Evolutionary conservation across 2,113 vertebrate species (phyloP).

Genomic region (Petroica traversi): DNA sequence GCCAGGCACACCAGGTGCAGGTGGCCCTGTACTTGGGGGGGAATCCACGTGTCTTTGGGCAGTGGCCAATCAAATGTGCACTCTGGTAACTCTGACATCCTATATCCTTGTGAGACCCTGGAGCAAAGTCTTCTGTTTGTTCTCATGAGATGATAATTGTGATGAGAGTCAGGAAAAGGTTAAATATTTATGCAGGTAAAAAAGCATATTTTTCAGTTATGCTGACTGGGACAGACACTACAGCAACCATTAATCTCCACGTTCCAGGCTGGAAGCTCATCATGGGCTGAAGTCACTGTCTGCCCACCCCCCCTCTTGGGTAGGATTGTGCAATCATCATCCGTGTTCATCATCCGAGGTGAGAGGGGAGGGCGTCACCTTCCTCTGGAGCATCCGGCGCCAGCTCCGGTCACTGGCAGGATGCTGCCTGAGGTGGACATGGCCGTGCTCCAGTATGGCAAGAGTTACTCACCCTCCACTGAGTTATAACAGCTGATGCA

Average conservation of each 20-base stretch:
- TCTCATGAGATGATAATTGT: neutral
- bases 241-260: neutral
- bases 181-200: neutral
- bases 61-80: neutral
- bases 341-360: neutral
- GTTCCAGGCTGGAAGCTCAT: neutral
- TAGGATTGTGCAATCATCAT: neutral
- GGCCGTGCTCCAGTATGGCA: neutral
- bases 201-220: neutral
- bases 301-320: neutral
- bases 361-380: slow-evolving; percentile 49
- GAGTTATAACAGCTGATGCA: neutral
- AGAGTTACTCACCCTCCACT: neutral
- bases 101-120: neutral
- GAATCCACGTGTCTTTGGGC: neutral
- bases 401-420: neutral
- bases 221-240: neutral
- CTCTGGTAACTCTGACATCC: neutral
- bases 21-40: accelerated
- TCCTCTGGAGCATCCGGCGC: slow-evolving; percentile 44
- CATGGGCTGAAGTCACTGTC: neutral
- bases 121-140: neutral
- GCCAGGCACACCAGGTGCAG: neutral
- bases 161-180: neutral
- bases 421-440: neutral